Percentiles rank a stretch among this genome's conserved stretches.
These are phyloP conservation scores for Podarcis siculus DNA, from an alignment of 2,797 vertebrate genomes.

Conservation along the genomic window DNA sequence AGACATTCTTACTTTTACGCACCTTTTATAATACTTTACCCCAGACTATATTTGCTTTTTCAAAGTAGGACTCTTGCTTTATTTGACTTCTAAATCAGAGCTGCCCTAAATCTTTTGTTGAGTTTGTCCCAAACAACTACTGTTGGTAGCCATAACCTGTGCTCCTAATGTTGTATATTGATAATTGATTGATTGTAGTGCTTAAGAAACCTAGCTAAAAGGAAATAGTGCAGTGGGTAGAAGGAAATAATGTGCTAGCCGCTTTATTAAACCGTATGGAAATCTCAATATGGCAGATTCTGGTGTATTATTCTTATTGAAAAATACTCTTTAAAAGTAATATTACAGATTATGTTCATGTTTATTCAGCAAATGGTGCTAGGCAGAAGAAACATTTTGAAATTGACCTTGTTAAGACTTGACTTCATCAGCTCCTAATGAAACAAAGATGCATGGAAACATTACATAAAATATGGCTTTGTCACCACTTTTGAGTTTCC, in stretches of 20 bases:
- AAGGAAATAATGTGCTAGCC: conserved; percentile 1
- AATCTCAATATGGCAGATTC: not conserved
- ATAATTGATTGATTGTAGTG: not conserved
- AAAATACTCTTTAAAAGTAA: not conserved
- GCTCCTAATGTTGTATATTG: not conserved
- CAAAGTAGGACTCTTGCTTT: not conserved
- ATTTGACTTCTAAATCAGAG: not conserved
- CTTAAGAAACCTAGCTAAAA: not conserved
- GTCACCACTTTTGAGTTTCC: not conserved
- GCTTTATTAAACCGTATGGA: not conserved
- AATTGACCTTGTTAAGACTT: not conserved
- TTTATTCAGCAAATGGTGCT: not conserved
- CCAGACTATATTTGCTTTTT: not conserved
- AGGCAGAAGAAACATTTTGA: not conserved
- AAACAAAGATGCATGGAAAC: not conserved
- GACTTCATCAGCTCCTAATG: not conserved
- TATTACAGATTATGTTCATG: not conserved
- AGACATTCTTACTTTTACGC: not conserved
- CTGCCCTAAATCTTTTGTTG: not conserved
- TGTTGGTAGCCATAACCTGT: not conserved
- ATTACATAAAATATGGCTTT: not conserved
- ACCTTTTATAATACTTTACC: not conserved
- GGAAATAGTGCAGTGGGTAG: conserved; percentile 1
- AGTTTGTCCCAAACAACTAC: not conserved
- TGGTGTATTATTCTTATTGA: not conserved